Evolutionary conservation across 35 echinoderm and acorn worm species (phyloP).

Genomic region (Stichopus chloronotus): DNA sequence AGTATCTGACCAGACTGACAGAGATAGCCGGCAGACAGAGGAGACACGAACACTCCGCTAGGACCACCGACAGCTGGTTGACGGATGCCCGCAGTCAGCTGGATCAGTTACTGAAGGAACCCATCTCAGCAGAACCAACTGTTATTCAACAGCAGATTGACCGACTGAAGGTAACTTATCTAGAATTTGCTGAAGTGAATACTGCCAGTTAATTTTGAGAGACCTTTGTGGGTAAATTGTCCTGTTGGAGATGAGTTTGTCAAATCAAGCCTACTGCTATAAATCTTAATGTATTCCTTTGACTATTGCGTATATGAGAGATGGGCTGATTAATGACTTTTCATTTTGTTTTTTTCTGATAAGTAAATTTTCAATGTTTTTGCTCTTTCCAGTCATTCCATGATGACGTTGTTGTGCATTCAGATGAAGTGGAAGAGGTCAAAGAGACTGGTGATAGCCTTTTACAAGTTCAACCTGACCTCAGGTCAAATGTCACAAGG

Average conservation of each 20-base stretch:
- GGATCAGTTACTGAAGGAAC: conserved; percentile 69
- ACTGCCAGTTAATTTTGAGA: not conserved
- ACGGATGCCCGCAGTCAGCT: conserved; percentile 66
- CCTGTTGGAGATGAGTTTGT: no score
- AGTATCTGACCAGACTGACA: conserved; percentile 62
- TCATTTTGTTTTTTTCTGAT: no score
- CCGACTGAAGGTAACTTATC: conserved; percentile 70
- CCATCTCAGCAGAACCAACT: conserved; percentile 73
- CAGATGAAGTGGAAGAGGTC: conserved; percentile 79
- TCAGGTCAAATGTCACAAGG: conserved; percentile 62
- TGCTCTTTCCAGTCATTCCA: conserved; percentile 59
- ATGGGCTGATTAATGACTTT: no score
- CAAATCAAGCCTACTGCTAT: no score
- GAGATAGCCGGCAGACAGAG: conserved; percentile 73
- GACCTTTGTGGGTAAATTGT: no score
- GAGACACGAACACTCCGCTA: conserved; percentile 66
- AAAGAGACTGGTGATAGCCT: conserved; percentile 76
- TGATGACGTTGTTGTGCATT: conserved; percentile 78
- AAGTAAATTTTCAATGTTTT: no score
- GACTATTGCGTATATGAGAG: no score
- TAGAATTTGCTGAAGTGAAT: not conserved
- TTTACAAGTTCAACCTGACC: conserved; percentile 75
- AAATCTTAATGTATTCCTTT: no score
- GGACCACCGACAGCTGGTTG: conserved; percentile 74
- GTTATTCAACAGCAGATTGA: conserved; percentile 91